phyloP scores from a whole-genome alignment of 1,140 invertebrate genomes.

The Tribolium madens region DNA sequence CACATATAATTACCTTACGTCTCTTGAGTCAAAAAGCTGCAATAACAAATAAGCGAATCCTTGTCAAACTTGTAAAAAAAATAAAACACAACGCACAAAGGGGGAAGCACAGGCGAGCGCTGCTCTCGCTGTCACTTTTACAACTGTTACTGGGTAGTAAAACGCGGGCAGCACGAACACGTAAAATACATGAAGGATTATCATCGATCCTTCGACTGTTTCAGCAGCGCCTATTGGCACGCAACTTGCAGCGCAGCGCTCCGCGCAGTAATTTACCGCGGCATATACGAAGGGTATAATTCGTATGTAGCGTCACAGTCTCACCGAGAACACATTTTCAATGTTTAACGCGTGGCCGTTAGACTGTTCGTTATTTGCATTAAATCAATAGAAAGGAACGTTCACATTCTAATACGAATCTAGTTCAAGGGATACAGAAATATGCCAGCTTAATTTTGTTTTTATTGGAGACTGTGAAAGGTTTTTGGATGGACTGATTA shows the following conservation, averaged over 20 bases:
- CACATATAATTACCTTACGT: neutral
- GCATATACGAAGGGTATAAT: constrained; percentile 25
- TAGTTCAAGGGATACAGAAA: constrained; percentile 46
- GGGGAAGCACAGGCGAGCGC: neutral
- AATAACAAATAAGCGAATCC: neutral
- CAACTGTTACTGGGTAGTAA: constrained; percentile 41
- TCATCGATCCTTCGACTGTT: constrained; percentile 39
- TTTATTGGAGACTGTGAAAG: constrained; percentile 46
- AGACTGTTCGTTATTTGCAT: constrained; percentile 41
- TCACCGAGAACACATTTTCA: neutral
- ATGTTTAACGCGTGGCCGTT: neutral
- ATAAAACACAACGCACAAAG: neutral
- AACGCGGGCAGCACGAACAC: constrained; percentile 22
- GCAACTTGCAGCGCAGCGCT: constrained; percentile 43
- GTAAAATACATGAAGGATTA: constrained; percentile 29
- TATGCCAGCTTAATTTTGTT: constrained; percentile 34
- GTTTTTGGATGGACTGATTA: constrained; percentile 40
- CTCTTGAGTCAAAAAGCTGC: neutral
- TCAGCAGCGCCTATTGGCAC: constrained; percentile 32
- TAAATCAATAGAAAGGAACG: constrained; percentile 43
- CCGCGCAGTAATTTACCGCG: constrained; percentile 30
- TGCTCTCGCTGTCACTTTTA: constrained; percentile 40
- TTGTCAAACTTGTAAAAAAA: neutral
- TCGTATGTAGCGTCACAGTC: constrained; percentile 33
- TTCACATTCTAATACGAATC: constrained; percentile 48